A percentile compares a stretch with the other conserved stretches of the same genome.
Conservation (phyloP, 2,113 vertebrate genomes). For the Polyodon spathula region DNA sequence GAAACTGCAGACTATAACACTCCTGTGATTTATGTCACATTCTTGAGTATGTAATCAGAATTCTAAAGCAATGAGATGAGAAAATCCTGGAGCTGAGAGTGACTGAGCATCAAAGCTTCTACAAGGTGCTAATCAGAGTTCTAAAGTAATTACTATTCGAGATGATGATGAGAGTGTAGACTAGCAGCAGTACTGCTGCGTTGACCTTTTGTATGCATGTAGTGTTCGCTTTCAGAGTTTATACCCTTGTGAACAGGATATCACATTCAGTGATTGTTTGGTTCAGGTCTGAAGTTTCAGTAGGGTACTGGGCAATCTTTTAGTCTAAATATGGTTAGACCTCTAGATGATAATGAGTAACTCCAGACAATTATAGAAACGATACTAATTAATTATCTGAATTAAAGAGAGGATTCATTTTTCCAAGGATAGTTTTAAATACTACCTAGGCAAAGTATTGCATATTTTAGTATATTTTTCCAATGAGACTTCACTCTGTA, state of each 20-base stretch:
- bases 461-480: constrained; percentile 8
- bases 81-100: constrained; percentile 1
- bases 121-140: background rate
- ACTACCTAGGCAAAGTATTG: constrained; percentile 8
- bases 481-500: background rate
- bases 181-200: background rate
- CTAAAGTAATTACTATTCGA: constrained; percentile 13
- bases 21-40: constrained; percentile 7
- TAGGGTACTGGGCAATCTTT: no score
- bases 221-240: no score
- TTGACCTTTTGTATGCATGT: no score
- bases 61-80: background rate
- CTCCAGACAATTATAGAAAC: no score
- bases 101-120: constrained; percentile 2
- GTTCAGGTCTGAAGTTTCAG: no score
- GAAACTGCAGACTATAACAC: background rate
- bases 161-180: constrained; percentile 7
- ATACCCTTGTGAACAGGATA: no score
- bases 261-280: no score
- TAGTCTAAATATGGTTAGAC: no score
- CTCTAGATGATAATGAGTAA: no score
- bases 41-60: background rate
- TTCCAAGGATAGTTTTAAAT: constrained; percentile 4
- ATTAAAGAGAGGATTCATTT: background rate
- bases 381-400: background rate